Conservation (phyloP, 2,888 invertebrate genomes). For the Thyatira batis region DNA sequence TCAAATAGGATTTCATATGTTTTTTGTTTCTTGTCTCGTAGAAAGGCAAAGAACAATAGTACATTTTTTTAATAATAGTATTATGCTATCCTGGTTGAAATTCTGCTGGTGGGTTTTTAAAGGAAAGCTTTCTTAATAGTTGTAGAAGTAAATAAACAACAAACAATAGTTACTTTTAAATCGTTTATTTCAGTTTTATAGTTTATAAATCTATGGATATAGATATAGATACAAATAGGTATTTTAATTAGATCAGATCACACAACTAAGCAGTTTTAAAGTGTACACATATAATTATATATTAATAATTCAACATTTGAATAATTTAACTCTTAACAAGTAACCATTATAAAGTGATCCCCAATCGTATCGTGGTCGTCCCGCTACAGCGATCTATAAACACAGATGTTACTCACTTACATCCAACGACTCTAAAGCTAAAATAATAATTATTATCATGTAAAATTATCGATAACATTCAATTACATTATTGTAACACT, state of each 20-base stretch:
- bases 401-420: conserved; percentile 66
- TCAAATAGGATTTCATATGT: no score
- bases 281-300: conserved; percentile 74
- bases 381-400: conserved; percentile 47
- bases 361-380: conserved; percentile 61
- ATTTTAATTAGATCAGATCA: conserved; percentile 77
- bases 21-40: no score
- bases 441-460: conserved; percentile 61
- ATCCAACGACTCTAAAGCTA: conserved; percentile 54
- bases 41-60: no score
- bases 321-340: conserved; percentile 78
- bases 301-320: conserved; percentile 74
- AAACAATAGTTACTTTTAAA: conserved; percentile 67
- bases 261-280: conserved; percentile 77
- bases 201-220: conserved; percentile 80
- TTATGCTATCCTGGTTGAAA: no score
- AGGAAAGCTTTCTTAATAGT: no score
- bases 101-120: no score
- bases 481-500: conserved; percentile 69
- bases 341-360: conserved; percentile 77
- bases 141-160: conserved; percentile 53
- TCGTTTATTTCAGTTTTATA: conserved; percentile 77
- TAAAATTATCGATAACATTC: conserved; percentile 77
- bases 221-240: conserved; percentile 68
- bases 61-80: no score